Conservation (phyloP, 2,888 invertebrate species). For the Onchidella celtica region DNA sequence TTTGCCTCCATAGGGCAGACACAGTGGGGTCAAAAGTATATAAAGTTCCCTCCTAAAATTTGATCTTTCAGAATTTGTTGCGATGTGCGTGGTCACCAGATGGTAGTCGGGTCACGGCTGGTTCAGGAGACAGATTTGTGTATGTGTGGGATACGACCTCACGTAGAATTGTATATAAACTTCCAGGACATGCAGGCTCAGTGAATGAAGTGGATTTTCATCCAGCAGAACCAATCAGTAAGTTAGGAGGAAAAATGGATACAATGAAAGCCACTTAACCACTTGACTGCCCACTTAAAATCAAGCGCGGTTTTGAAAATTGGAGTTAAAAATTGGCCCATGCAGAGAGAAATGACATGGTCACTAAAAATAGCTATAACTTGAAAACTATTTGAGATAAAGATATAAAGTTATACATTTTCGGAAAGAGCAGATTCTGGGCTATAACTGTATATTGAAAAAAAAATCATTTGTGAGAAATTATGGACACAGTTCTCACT, state of each 20-base stretch:
- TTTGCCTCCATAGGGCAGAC: too few species aligned
- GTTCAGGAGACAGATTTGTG: conserved; percentile 96
- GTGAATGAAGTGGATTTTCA: conserved; percentile 98
- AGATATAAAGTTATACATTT: neutral
- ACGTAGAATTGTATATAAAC: conserved; percentile 94
- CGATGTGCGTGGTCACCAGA: conserved; percentile 96
- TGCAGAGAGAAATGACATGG: neutral
- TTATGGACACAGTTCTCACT: too few species aligned
- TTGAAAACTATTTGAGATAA: neutral
- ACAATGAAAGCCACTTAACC: too few species aligned
- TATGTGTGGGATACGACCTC: conserved; percentile 98
- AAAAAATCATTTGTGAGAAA: neutral
- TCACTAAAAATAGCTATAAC: neutral
- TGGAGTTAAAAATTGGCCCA: neutral
- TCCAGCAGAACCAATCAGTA: conserved; percentile 92
- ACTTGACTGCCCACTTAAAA: neutral
- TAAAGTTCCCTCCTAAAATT: too few species aligned
- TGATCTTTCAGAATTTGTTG: conserved; percentile 87
- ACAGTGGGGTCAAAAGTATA: too few species aligned
- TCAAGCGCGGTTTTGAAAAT: neutral
- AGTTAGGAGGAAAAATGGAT: too few species aligned
- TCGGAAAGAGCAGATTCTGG: neutral
- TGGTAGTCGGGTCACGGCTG: conserved; percentile 93
- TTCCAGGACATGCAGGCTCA: conserved; percentile 98
- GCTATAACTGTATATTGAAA: neutral